Conservation (phyloP, 2,888 invertebrate genomes). For the Drosophila flavopinicola region DNA sequence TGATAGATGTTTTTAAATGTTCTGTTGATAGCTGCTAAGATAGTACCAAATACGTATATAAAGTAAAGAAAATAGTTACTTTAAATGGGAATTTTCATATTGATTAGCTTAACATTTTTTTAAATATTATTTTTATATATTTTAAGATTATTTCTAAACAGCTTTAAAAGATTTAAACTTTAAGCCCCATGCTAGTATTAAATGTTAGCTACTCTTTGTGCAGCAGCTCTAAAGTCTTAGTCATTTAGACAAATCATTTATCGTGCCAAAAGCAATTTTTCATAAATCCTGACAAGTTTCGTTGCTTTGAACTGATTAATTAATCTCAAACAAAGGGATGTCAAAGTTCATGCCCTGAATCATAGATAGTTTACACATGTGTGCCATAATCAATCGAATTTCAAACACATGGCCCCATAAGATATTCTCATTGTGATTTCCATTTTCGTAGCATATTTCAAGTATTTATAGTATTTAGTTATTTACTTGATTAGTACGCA, state of each 20-base stretch:
- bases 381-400: constrained; percentile 2
- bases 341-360: background rate
- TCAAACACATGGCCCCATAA: constrained; percentile 26
- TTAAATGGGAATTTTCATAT: too few species aligned
- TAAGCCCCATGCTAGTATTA: too few species aligned
- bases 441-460: constrained; percentile 46
- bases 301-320: background rate
- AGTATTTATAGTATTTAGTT: constrained; percentile 49
- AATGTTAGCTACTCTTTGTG: background rate
- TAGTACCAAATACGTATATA: too few species aligned
- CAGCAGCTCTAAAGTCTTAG: background rate
- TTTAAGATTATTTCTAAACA: too few species aligned
- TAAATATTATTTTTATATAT: background rate
- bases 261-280: background rate
- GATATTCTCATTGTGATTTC: constrained; percentile 23
- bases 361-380: constrained; percentile 6
- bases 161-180: too few species aligned
- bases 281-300: background rate
- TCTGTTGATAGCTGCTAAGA: too few species aligned
- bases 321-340: background rate
- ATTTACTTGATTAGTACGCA: constrained; percentile 59
- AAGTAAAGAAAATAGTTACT: too few species aligned
- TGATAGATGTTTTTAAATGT: too few species aligned
- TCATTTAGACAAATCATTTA: background rate
- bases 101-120: background rate